Evolutionary conservation across 2,797 vertebrate genomes (phyloP).

Genomic region (Megaceryle alcyon): DNA sequence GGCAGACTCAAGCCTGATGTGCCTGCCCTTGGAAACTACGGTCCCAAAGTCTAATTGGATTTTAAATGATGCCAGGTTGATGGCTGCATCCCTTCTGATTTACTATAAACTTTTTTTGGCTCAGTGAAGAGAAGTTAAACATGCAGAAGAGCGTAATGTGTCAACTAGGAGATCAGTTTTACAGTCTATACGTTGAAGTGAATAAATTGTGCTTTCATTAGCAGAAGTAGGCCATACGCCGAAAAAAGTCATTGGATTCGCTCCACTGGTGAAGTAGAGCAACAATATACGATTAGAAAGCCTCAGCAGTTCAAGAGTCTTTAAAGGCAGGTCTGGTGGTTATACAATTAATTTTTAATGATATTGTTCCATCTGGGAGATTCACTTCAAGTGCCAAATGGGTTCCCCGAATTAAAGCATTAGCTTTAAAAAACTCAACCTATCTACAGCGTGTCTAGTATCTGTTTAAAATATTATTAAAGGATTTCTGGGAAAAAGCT

Average conservation of each 20-base stretch:
- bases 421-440: slow-evolving; percentile 61
- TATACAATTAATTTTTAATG: slow-evolving; percentile 81
- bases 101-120: neutral
- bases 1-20: neutral
- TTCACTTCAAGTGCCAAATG: slow-evolving; percentile 64
- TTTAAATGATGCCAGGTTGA: neutral
- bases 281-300: slow-evolving; percentile 69
- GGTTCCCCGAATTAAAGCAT: slow-evolving; percentile 42
- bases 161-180: slow-evolving; percentile 50
- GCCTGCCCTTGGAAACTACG: neutral
- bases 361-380: slow-evolving; percentile 74
- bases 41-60: neutral
- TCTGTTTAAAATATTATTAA: slow-evolving; percentile 14
- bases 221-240: slow-evolving; percentile 37
- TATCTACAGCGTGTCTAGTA: slow-evolving; percentile 4
- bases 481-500: neutral
- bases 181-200: slow-evolving; percentile 37
- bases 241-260: slow-evolving; percentile 60
- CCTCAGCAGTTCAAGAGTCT: slow-evolving; percentile 73
- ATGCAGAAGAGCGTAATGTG: slow-evolving; percentile 16
- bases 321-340: slow-evolving; percentile 71
- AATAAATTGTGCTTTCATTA: slow-evolving; percentile 67
- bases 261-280: slow-evolving; percentile 74
- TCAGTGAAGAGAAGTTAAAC: slow-evolving; percentile 6
- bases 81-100: neutral